Conservation (phyloP, 2,888 invertebrate genomes). For the Dusona sp. region DNA sequence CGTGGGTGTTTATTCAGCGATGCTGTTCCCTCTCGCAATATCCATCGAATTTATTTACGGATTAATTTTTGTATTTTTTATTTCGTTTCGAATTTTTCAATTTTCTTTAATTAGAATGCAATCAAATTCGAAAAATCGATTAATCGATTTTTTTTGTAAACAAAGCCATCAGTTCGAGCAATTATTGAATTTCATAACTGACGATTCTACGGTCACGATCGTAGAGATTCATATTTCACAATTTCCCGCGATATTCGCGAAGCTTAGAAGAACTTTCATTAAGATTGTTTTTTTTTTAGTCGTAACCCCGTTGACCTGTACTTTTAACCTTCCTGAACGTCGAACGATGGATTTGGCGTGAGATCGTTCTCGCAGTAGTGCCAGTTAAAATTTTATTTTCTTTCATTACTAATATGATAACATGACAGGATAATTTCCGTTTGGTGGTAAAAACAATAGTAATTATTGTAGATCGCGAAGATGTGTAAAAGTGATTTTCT, state of each 20-base stretch:
- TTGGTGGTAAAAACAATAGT: not conserved
- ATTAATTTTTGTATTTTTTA: not conserved
- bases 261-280: not conserved
- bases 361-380: conserved; percentile 43
- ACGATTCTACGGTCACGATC: not conserved
- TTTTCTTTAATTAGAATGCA: not conserved
- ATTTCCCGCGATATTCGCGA: not conserved
- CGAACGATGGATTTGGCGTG: conserved; percentile 33
- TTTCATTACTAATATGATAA: not conserved
- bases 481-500: conserved; percentile 2
- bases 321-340: conserved; percentile 28
- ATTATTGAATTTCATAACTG: not conserved
- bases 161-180: conserved; percentile 15
- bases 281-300: conserved; percentile 12
- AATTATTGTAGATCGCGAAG: not conserved
- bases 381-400: conserved; percentile 52
- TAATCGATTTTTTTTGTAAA: not conserved
- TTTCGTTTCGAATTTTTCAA: not conserved
- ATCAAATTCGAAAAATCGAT: not conserved
- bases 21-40: conserved; percentile 27
- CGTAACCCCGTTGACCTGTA: conserved; percentile 25
- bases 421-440: not conserved
- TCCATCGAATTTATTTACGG: conserved; percentile 41
- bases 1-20: conserved; percentile 26
- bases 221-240: not conserved